Evolutionary conservation across 2,797 vertebrate species (phyloP).

Genomic region (Sebastes elongatus): DNA sequence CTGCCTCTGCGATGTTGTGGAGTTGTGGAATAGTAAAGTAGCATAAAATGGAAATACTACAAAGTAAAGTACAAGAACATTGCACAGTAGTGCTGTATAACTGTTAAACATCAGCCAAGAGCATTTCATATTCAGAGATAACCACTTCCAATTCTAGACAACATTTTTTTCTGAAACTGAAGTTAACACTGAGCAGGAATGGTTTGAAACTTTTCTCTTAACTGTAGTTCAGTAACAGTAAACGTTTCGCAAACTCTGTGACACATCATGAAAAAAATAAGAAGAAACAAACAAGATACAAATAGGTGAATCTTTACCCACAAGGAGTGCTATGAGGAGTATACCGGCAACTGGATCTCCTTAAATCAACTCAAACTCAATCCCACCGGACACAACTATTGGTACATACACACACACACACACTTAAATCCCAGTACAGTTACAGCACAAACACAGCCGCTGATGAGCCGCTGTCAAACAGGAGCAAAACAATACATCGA

Average conservation of each 20-base stretch:
- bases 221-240: not conserved
- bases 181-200: not conserved
- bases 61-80: too few species aligned
- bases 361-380: slow-evolving; percentile 26
- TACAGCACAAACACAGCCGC: slow-evolving; percentile 37
- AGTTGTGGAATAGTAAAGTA: too few species aligned
- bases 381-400: slow-evolving; percentile 32
- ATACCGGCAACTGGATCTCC: slow-evolving; percentile 8
- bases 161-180: not conserved
- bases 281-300: slow-evolving; percentile 10
- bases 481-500: slow-evolving; percentile 67
- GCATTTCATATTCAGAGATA: not conserved
- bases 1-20: too few species aligned
- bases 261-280: not conserved
- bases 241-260: not conserved
- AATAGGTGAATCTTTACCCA: slow-evolving; percentile 40
- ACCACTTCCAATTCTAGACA: not conserved
- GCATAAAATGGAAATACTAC: too few species aligned
- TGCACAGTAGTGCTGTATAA: not conserved
- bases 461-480: slow-evolving; percentile 69
- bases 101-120: not conserved
- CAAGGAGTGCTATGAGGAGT: slow-evolving; percentile 37
- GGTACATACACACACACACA: slow-evolving; percentile 10
- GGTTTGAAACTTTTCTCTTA: not conserved
- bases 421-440: slow-evolving; percentile 13